These are phyloP conservation scores for Sminthopsis crassicaudata DNA, from an alignment of 2,113 vertebrate genomes.

Conservation along the genomic window DNA sequence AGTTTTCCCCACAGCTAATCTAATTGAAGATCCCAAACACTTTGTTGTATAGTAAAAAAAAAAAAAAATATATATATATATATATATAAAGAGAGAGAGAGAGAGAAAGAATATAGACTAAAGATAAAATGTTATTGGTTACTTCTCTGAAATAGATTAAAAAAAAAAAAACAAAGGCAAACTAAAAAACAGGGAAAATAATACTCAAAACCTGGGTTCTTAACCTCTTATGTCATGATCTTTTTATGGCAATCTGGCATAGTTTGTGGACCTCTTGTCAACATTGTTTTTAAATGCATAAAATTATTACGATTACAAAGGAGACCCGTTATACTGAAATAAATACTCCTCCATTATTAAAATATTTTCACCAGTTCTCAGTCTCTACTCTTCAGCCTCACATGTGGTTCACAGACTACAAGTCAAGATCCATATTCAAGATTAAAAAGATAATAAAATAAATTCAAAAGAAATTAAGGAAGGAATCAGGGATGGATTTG, in stretches of 20 bases:
- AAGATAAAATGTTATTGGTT: slow-evolving; percentile 33
- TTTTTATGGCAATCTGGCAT: neutral
- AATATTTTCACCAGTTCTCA: slow-evolving; percentile 34
- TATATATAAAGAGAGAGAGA: too few species aligned
- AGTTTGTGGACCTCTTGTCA: neutral
- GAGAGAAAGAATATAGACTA: neutral
- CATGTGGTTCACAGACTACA: neutral
- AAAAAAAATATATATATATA: too few species aligned
- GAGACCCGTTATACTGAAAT: neutral
- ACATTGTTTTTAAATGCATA: neutral
- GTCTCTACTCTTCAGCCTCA: slow-evolving; percentile 44
- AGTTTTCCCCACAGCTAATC: slow-evolving; percentile 25
- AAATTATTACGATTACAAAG: neutral
- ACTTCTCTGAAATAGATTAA: neutral
- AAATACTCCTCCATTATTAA: neutral
- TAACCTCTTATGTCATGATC: neutral
- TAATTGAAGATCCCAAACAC: neutral
- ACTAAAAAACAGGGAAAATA: slow-evolving; percentile 12
- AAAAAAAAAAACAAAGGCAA: neutral
- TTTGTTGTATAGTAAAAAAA: neutral
- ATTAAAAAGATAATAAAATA: slow-evolving; percentile 12
- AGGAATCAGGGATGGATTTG: neutral
- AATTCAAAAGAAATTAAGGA: slow-evolving; percentile 27
- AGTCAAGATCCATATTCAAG: neutral
- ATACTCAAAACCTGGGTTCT: neutral